Percentiles rank a stretch among this genome's conserved stretches.
phyloP scores from a whole-genome alignment of 2,797 vertebrate species.

The Dicrostonyx torquatus region DNA sequence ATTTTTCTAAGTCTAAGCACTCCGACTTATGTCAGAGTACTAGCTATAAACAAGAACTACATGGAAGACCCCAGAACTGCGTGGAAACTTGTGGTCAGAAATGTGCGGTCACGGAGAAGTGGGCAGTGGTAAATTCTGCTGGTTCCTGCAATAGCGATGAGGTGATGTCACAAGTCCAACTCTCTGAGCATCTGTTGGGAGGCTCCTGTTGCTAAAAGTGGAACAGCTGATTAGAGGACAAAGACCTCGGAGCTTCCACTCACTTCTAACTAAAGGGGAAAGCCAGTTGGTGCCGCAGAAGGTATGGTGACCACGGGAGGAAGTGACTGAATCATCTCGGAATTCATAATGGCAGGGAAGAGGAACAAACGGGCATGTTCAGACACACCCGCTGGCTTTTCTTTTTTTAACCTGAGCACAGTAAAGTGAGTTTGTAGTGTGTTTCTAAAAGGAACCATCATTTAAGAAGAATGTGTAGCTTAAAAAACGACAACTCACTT shows the following conservation, averaged over 20 bases:
- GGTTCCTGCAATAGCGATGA: neutral
- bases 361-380: slow-evolving; percentile 53
- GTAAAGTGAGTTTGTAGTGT: slow-evolving; percentile 52
- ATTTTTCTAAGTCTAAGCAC: neutral
- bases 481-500: slow-evolving; percentile 55
- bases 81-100: neutral
- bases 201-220: slow-evolving; percentile 68
- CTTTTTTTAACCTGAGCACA: slow-evolving; percentile 47
- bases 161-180: slow-evolving; percentile 68
- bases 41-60: slow-evolving; percentile 22
- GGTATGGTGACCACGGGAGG: slow-evolving; percentile 47
- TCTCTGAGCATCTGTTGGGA: slow-evolving; percentile 70
- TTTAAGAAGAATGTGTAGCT: slow-evolving; percentile 62
- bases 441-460: slow-evolving; percentile 53
- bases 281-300: slow-evolving; percentile 73
- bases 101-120: neutral
- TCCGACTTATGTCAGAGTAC: slow-evolving; percentile 4
- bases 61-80: neutral
- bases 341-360: slow-evolving; percentile 66
- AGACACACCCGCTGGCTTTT: neutral
- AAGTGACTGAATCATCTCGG: slow-evolving; percentile 65
- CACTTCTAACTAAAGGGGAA: slow-evolving; percentile 72
- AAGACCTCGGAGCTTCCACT: slow-evolving; percentile 23
- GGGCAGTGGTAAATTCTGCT: neutral
- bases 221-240: slow-evolving; percentile 72